Percentiles rank a stretch among this genome's conserved stretches.
Evolutionary conservation across 2,113 vertebrate genomes (phyloP).

Genomic region (Microcebus lehilahytsara): DNA sequence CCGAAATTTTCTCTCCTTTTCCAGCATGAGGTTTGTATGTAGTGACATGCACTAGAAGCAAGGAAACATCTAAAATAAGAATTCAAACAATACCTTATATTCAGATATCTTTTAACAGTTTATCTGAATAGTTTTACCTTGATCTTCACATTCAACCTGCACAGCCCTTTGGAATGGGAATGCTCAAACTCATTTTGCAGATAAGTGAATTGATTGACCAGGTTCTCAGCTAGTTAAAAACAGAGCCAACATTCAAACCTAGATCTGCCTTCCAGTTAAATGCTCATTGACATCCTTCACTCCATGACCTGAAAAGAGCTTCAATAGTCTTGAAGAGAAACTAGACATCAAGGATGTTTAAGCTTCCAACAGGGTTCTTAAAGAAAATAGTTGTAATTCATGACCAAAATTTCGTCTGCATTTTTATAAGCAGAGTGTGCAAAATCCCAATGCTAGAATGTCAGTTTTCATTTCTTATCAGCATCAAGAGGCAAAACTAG

Average conservation of each 20-base stretch:
- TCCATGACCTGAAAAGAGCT: neutral
- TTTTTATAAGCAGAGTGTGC: neutral
- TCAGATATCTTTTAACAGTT: neutral
- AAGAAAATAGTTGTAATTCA: neutral
- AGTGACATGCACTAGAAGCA: neutral
- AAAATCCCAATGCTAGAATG: neutral
- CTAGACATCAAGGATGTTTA: neutral
- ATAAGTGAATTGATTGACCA: neutral
- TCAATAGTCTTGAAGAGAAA: neutral
- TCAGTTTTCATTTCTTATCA: neutral
- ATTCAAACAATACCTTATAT: neutral
- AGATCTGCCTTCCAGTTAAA: neutral
- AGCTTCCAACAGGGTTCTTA: neutral
- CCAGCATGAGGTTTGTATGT: neutral
- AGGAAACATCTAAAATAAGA: neutral
- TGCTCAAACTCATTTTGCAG: neutral
- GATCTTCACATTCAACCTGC: neutral
- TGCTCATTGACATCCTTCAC: neutral
- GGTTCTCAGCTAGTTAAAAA: constrained; percentile 4
- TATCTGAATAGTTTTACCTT: neutral
- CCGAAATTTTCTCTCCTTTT: neutral
- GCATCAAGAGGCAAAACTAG: neutral
- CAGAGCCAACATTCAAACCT: neutral
- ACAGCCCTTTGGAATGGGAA: neutral
- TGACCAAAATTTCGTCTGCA: neutral